Percentiles rank a stretch among this genome's conserved stretches.
phyloP scores from a whole-genome alignment of 2,797 vertebrate species.

The Ceryle rudis region DNA sequence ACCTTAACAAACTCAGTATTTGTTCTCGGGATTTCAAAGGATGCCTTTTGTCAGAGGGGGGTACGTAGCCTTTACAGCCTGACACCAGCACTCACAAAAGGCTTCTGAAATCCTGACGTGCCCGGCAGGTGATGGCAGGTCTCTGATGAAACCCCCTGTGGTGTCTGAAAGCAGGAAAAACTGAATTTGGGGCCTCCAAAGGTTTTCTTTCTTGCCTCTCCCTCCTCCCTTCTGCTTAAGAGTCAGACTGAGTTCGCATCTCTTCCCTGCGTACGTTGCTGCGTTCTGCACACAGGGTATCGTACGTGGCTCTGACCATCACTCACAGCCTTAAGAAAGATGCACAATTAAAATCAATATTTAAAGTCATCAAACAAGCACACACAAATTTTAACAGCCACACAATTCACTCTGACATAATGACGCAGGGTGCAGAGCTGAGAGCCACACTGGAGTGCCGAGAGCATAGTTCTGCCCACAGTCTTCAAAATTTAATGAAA shows the following conservation, averaged over 20 bases:
- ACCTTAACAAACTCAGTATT: rapidly evolving
- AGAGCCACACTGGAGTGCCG: background rate
- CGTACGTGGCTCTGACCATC: background rate
- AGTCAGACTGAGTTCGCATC: background rate
- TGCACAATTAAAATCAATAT: background rate
- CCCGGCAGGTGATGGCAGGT: background rate
- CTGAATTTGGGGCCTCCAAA: background rate
- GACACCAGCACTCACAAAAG: background rate
- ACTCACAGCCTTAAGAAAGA: conserved; percentile 2
- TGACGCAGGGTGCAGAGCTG: background rate
- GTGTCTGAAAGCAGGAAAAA: background rate
- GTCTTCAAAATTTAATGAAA: conserved; percentile 52
- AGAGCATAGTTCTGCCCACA: background rate
- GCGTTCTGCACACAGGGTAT: background rate
- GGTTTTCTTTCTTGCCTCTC: background rate
- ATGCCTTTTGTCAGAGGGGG: background rate
- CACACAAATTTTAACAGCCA: conserved; percentile 12
- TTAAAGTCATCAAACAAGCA: conserved; percentile 33
- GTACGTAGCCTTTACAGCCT: background rate
- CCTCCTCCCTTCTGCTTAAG: background rate
- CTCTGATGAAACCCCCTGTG: background rate
- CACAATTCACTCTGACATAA: conserved; percentile 33
- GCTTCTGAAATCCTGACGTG: background rate
- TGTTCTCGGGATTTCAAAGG: background rate
- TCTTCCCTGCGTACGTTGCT: rapidly evolving